Evolutionary conservation across 2,113 vertebrate genomes (phyloP).

Genomic region (Vombatus ursinus): DNA sequence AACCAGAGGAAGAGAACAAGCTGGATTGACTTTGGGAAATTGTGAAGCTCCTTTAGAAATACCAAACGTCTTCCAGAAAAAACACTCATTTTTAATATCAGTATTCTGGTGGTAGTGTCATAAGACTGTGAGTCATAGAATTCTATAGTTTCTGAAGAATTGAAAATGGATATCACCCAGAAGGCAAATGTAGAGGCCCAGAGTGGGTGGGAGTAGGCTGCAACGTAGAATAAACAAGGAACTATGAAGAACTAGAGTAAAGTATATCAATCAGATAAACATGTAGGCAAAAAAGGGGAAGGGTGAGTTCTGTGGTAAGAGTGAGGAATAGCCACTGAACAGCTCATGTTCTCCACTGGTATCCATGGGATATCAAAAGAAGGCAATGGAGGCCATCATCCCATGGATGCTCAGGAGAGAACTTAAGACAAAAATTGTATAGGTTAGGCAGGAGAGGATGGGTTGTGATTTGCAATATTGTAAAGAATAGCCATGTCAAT

Average conservation of each 20-base stretch:
- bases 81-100: not conserved
- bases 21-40: not conserved
- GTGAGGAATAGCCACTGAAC: not conserved
- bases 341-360: not conserved
- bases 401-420: not conserved
- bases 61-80: not conserved
- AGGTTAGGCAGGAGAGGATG: not conserved
- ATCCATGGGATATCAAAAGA: not conserved
- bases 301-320: not conserved
- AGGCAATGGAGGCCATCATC: not conserved
- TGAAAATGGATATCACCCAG: not conserved
- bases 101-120: not conserved
- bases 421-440: not conserved
- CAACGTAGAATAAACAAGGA: not conserved
- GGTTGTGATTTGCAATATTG: not conserved
- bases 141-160: not conserved
- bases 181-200: not conserved
- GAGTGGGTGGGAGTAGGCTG: not conserved
- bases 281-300: not conserved
- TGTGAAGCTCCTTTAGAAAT: not conserved
- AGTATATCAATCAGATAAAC: not conserved
- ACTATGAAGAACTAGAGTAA: not conserved
- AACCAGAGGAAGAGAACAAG: not conserved
- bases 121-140: not conserved
- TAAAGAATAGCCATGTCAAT: not conserved